Evolutionary conservation across 2,113 vertebrate species (phyloP), one percentile per base, ranked within the genome.

Genomic region (Ranitomeya imitator): DNA sequence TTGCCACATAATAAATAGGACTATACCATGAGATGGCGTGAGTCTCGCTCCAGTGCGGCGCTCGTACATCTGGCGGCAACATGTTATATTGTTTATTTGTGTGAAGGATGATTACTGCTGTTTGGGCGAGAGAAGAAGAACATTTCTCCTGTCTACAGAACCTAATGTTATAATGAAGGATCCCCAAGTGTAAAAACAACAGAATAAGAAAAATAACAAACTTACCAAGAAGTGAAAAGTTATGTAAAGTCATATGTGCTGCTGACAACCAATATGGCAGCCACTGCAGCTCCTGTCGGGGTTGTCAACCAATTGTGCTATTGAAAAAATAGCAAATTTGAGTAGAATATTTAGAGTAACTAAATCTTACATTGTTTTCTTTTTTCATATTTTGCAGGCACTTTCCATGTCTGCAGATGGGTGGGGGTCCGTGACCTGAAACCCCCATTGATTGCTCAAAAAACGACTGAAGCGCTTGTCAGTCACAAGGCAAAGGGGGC

Each of bases 21-120:
- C 31, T 71, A 71, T 31, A 15, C 1, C 1, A 16, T 71, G 26
- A 7, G 69, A 37, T 71, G 26, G 69, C 69, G 69, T 71, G 69
- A 80, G 59, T 80, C 26, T 59, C 54, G 15, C 18, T 23, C 14
- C 59, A 10, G 57, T 37, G 79, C 79, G 7, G 55, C 16, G 59
- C 10, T 45, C 7, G 6, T 55, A 82, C 79, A 82, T 61, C 79
- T 82, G 79, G 79, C 59, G n/a, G 79, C 79, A 82, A 82, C 59
- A 82, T 82, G 79, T 18, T 61, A 13, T 6, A 45, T 37, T 82
- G 79, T 82, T 82, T 82, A 82, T 82, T 82, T 82, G 31, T 61
- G 79, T 45, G 31, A 12, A 45, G 2, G 14, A 6, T 26, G 15
- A 60, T 82, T 37, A 60, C 59, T 82, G 31, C 79, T 61, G 59